A percentile compares a stretch with the other conserved stretches of the same genome.
phyloP scores from a whole-genome alignment of 2,888 invertebrate species.

The Limnephilus rhombicus region DNA sequence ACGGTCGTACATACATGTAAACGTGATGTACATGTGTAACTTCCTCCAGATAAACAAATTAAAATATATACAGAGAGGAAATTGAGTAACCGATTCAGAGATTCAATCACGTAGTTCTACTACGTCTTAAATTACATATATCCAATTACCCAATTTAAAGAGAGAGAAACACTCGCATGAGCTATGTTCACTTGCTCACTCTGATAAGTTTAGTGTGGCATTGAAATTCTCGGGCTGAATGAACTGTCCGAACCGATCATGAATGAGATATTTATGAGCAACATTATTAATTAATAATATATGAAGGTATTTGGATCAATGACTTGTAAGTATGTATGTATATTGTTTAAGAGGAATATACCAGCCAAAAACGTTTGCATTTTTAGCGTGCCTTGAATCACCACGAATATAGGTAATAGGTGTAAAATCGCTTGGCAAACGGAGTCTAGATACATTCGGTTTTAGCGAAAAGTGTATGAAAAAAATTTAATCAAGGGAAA shows the following conservation, averaged over 20 bases:
- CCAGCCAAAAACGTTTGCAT: no score
- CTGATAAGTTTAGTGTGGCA: not conserved
- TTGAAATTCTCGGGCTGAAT: not conserved
- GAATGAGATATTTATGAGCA: not conserved
- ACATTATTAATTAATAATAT: not conserved
- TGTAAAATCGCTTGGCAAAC: no score
- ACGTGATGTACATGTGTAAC: not conserved
- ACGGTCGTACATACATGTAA: not conserved
- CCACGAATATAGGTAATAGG: no score
- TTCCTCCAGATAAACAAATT: not conserved
- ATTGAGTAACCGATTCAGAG: not conserved
- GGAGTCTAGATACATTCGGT: no score
- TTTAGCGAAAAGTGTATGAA: no score
- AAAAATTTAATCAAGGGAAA: no score
- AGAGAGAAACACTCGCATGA: not conserved
- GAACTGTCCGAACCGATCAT: not conserved
- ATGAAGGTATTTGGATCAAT: no score
- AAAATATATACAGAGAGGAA: not conserved
- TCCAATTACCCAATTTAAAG: conserved; percentile 13
- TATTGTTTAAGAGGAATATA: no score
- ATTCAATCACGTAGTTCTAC: not conserved
- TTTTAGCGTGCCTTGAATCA: no score
- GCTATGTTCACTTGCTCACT: not conserved
- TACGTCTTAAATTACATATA: not conserved
- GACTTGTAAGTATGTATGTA: no score